These are phyloP conservation scores for Pyralis farinalis DNA, from an alignment of 2,888 invertebrate species.

Conservation along the genomic window DNA sequence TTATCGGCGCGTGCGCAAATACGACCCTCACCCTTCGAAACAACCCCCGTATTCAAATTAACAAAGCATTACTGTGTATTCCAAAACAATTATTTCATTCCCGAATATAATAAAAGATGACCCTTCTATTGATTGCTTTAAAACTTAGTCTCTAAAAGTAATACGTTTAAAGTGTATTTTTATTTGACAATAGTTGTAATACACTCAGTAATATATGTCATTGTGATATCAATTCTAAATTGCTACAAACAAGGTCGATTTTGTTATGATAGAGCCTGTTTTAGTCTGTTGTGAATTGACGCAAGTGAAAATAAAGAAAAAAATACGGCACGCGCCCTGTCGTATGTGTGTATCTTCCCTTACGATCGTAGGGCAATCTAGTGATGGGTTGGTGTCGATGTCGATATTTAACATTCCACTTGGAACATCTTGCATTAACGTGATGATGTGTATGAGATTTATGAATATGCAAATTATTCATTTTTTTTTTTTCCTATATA, in stretches of 20 bases:
- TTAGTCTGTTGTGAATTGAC: conserved; percentile 43
- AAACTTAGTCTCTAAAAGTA: conserved; percentile 28
- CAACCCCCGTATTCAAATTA: conserved; percentile 73
- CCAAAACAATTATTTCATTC: conserved; percentile 66
- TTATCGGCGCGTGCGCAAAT: conserved; percentile 69
- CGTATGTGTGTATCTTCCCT: conserved; percentile 72
- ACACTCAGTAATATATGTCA: conserved; percentile 8
- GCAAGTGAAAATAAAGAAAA: conserved; percentile 70
- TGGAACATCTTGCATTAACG: too few relatives aligned
- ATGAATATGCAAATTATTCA: too few relatives aligned
- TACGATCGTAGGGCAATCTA: conserved; percentile 58
- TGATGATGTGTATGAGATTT: too few relatives aligned
- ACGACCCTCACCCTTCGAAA: conserved; percentile 49
- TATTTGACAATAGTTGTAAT: not conserved
- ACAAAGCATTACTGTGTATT: conserved; percentile 76
- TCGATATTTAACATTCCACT: too few relatives aligned
- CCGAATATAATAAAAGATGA: conserved; percentile 30
- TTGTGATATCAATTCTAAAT: conserved; percentile 14
- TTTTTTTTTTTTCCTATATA: too few relatives aligned
- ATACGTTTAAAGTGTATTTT: not conserved
- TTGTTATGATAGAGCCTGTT: conserved; percentile 11
- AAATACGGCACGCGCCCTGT: conserved; percentile 75
- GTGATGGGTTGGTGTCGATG: conserved; percentile 27
- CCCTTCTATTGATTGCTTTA: conserved; percentile 2
- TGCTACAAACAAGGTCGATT: conserved; percentile 13